phyloP scores from a whole-genome alignment of 2,113 vertebrate genomes.

The Delphinus delphis region DNA sequence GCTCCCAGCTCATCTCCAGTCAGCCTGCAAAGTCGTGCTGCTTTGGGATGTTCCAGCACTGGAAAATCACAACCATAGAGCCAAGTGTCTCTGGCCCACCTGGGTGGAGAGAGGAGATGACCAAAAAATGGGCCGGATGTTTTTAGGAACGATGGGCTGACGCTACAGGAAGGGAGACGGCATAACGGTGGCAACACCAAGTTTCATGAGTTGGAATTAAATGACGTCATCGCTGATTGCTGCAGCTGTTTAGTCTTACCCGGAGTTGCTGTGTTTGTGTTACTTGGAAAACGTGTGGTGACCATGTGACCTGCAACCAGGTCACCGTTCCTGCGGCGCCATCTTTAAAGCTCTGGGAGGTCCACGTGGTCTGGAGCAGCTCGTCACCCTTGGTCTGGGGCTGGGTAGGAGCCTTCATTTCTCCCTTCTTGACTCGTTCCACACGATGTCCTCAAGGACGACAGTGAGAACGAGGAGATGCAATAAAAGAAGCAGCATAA shows the following conservation, averaged over 20 bases:
- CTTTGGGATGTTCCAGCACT: not conserved
- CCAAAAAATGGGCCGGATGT: too few relatives aligned
- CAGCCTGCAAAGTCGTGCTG: not conserved
- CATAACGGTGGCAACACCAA: not conserved
- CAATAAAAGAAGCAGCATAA: not conserved
- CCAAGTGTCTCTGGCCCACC: not conserved
- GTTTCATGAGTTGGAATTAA: not conserved
- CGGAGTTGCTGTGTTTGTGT: not conserved
- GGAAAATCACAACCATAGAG: not conserved
- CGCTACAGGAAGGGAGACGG: not conserved
- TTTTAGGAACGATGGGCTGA: not conserved
- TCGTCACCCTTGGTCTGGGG: not conserved
- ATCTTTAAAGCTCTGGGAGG: not conserved
- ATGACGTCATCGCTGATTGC: too few relatives aligned
- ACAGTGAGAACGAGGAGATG: not conserved
- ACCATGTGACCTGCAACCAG: not conserved
- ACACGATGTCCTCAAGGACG: not conserved
- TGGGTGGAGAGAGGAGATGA: too few relatives aligned
- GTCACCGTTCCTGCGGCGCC: not conserved
- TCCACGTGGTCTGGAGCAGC: not conserved
- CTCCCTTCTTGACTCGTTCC: not conserved
- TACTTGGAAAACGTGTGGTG: not conserved
- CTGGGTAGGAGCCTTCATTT: not conserved
- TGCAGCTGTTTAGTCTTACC: too few relatives aligned
- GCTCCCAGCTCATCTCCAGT: not conserved